Evolutionary conservation across 2,888 invertebrate species (phyloP).

Genomic region (Phytoseiulus persimilis): DNA sequence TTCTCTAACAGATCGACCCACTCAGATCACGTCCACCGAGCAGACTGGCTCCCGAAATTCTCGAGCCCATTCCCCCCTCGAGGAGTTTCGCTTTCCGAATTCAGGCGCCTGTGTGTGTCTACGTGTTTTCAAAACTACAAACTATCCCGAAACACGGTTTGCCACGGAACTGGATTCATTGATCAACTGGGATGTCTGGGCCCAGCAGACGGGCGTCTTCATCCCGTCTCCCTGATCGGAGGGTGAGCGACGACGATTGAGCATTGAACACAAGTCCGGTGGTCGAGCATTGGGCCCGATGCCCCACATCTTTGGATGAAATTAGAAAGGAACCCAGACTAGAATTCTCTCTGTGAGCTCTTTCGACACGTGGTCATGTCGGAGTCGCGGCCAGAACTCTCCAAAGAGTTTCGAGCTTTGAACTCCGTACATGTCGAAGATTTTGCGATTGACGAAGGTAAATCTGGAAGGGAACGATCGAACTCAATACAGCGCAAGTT

Average conservation of each 20-base stretch:
- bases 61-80: too few relatives aligned
- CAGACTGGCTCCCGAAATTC: too few relatives aligned
- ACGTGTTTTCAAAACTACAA: too few relatives aligned
- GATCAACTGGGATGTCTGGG: too few relatives aligned
- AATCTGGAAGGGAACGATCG: neutral
- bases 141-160: too few relatives aligned
- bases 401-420: conserved; percentile 24
- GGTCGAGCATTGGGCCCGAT: neutral
- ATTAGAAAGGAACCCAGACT: conserved; percentile 24
- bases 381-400: conserved; percentile 29
- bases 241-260: neutral
- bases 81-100: too few relatives aligned
- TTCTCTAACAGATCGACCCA: neutral
- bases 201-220: too few relatives aligned
- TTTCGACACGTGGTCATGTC: conserved; percentile 13
- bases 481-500: neutral
- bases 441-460: conserved; percentile 27
- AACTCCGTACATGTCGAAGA: conserved; percentile 31
- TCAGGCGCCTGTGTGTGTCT: too few relatives aligned
- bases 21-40: too few relatives aligned
- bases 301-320: neutral
- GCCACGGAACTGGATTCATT: too few relatives aligned
- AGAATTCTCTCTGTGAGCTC: conserved; percentile 35
- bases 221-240: too few relatives aligned
- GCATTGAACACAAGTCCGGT: neutral